Evolutionary conservation across 1,140 invertebrate species (phyloP).

Genomic region (Eurosta solidaginis): DNA sequence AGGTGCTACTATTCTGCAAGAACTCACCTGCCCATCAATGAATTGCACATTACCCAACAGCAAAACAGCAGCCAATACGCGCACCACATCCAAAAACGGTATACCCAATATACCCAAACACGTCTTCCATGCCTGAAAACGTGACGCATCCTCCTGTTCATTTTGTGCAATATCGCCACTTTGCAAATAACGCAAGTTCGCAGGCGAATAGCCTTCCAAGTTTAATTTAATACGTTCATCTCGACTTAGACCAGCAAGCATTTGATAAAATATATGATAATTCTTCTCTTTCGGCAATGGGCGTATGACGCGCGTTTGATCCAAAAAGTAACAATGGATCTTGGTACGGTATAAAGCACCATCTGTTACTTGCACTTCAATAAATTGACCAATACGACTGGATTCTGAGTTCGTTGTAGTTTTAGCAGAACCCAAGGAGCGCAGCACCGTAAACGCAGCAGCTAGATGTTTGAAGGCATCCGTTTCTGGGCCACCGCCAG

Average conservation of each 20-base stretch:
- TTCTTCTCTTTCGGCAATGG: constrained; percentile 88
- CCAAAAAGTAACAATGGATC: constrained; percentile 91
- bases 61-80: constrained; percentile 87
- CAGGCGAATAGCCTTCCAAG: constrained; percentile 79
- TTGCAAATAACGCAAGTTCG: constrained; percentile 80
- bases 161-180: constrained; percentile 76
- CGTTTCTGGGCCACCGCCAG: constrained; percentile 90
- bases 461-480: constrained; percentile 96
- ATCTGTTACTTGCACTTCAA: constrained; percentile 95
- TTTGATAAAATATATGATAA: constrained; percentile 97
- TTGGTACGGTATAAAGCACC: constrained; percentile 92
- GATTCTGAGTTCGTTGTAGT: constrained; percentile 90
- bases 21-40: constrained; percentile 68
- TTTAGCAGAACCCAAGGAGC: constrained; percentile 88
- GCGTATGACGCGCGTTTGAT: constrained; percentile 88
- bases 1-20: background rate
- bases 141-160: constrained; percentile 73
- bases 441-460: constrained; percentile 89
- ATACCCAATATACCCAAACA: constrained; percentile 89
- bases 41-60: constrained; percentile 91
- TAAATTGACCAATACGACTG: constrained; percentile 94
- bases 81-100: constrained; percentile 89
- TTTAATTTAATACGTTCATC: constrained; percentile 87
- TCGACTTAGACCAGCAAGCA: constrained; percentile 84
- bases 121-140: constrained; percentile 89